Conservation (phyloP, 2,113 vertebrate genomes). For the Caracal caracal region DNA sequence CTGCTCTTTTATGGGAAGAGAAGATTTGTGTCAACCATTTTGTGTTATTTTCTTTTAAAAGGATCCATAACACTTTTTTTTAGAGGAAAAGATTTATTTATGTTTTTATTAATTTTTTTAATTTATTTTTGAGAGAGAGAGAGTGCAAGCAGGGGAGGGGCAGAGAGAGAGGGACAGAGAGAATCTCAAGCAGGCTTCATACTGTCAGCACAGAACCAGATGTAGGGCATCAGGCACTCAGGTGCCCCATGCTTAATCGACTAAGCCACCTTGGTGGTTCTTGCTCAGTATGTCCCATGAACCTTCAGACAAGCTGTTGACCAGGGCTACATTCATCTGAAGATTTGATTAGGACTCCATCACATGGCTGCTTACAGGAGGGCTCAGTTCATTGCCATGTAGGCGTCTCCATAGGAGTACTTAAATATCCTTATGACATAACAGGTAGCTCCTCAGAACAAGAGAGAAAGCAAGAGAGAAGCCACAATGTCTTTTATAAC, state of each 20-base stretch:
- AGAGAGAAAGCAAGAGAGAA: neutral
- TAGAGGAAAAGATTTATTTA: too few relatives aligned
- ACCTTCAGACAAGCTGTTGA: neutral
- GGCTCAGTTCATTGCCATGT: neutral
- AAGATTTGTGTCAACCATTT: neutral
- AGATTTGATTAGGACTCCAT: neutral
- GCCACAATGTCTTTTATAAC: neutral
- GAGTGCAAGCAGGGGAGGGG: too few relatives aligned
- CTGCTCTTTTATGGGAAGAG: neutral
- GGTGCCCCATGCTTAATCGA: too few relatives aligned
- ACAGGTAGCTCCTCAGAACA: neutral
- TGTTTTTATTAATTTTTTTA: too few relatives aligned
- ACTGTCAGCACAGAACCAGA: too few relatives aligned
- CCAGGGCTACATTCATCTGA: neutral
- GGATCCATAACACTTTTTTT: neutral
- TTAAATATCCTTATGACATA: neutral
- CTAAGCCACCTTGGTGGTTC: neutral
- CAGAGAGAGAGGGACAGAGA: too few relatives aligned
- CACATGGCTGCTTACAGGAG: neutral
- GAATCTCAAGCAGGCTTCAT: too few relatives aligned
- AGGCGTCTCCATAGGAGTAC: neutral
- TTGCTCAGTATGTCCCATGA: neutral
- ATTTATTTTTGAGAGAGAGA: too few relatives aligned
- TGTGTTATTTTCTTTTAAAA: slow-evolving; percentile 22
- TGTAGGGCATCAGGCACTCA: too few relatives aligned